Evolutionary conservation across 2,797 vertebrate genomes (phyloP).

Genomic region (Pyrocephalus nanus): DNA sequence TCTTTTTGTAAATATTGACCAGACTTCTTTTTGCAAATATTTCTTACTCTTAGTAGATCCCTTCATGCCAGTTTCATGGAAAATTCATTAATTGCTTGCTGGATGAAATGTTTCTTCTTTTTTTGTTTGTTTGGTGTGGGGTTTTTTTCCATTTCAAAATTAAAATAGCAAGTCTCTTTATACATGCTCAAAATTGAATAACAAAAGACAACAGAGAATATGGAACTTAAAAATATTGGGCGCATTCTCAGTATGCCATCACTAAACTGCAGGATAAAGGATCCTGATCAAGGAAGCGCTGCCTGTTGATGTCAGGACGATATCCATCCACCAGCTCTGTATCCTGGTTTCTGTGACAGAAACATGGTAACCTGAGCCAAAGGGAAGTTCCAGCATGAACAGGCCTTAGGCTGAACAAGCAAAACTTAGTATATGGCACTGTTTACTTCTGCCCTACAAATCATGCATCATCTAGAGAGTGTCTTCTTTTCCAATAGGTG

Average conservation of each 20-base stretch:
- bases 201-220: background rate
- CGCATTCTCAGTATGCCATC: background rate
- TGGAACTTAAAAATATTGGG: background rate
- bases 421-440: background rate
- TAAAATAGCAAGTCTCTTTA: background rate
- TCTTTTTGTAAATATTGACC: background rate
- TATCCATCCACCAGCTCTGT: background rate
- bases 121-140: too few relatives aligned
- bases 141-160: background rate
- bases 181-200: background rate
- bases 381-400: background rate
- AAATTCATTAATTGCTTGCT: background rate
- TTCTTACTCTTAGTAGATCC: background rate
- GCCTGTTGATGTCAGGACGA: background rate
- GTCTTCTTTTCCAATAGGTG: background rate
- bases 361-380: background rate
- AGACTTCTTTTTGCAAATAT: background rate
- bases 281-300: background rate
- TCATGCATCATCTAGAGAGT: background rate
- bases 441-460: background rate
- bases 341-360: background rate
- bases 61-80: background rate
- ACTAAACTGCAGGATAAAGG: background rate
- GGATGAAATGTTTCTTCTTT: background rate
- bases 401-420: background rate